These are phyloP conservation scores for Linepithema humile DNA, from an alignment of 1,140 invertebrate genomes.

Conservation along the genomic window DNA sequence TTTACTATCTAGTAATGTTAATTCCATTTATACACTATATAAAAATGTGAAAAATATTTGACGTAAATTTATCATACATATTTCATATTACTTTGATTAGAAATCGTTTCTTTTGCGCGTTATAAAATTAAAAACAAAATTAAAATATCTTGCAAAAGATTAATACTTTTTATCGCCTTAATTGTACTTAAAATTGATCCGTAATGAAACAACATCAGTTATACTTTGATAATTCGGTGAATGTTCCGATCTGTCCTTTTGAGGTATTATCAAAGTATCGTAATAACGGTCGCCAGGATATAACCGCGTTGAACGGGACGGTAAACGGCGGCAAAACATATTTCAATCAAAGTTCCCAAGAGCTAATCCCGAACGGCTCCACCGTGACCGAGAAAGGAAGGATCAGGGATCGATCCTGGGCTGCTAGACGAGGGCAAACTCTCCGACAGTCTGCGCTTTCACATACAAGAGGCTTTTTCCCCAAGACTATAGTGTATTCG, in stretches of 20 bases:
- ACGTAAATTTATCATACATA: background rate
- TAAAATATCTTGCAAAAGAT: background rate
- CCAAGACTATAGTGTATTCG: slow-evolving; percentile 24
- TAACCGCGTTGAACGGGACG: slow-evolving; percentile 67
- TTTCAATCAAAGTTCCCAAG: slow-evolving; percentile 79
- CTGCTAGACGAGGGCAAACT: slow-evolving; percentile 35
- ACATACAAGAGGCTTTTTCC: slow-evolving; percentile 33
- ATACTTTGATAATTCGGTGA: slow-evolving; percentile 45
- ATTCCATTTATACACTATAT: background rate
- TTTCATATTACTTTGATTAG: background rate
- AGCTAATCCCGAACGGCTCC: slow-evolving; percentile 74
- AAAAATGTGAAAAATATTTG: background rate
- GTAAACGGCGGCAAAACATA: slow-evolving; percentile 78
- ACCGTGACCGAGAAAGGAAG: slow-evolving; percentile 48
- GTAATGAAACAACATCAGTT: background rate
- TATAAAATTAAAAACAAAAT: background rate
- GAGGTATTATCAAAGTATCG: slow-evolving; percentile 61
- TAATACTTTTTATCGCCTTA: too few species aligned
- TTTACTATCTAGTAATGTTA: background rate
- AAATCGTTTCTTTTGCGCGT: background rate
- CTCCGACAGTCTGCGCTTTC: slow-evolving; percentile 45
- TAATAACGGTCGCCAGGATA: slow-evolving; percentile 69
- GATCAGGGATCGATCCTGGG: slow-evolving; percentile 62
- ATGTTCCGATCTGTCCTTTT: slow-evolving; percentile 15
- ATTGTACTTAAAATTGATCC: background rate